Evolutionary conservation across 2,888 invertebrate genomes (phyloP), one percentile per base, ranked within the genome.

Genomic region (Heterodera filipjevi): DNA sequence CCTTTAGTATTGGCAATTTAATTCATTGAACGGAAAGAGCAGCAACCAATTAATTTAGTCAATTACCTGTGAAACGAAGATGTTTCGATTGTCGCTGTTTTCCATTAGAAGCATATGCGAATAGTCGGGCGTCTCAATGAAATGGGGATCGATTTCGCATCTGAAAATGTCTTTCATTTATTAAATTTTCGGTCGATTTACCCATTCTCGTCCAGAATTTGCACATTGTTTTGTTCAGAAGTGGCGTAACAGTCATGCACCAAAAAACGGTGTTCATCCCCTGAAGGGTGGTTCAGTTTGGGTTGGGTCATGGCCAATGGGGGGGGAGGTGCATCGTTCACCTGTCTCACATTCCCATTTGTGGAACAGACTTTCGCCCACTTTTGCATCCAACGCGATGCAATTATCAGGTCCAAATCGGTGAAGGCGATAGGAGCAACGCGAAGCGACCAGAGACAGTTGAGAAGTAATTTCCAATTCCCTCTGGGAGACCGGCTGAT

Each of bases 351-450:
- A 88, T 66, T 84, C 81, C 88, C 88, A 89, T 77, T 85, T 85
- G 80, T 89, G 89, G 80, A 84, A 87, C 74, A 89, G 79, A 71
- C 83, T 86, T 77, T 87, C 87, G 44, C 89, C 89, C 66, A 89
- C 87, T 75, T 84, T 85, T 10, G 87, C 88, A 71, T 89, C 88
- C 68, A 89, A 76, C 2, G 87, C 88, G n/a, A 85, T 85, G 77
- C 89, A 89, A 68, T 86, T 85, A 39, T 82, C 82, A 1, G 86
- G 86, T 22, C 76, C 76, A 66, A 80, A 87, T 79, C 87, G 81
- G 77, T 86, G 87, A 22, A 88, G 78, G 75, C 85, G 78, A 78
- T 88, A 88, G 16, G 82, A 79, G 78, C 88, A 88, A 76, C 84
- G 83, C 19, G 86, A 84, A 53, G 87, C 86, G 2, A 82, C 77